Evolutionary conservation across 2,113 vertebrate species (phyloP).

Genomic region (Baryphthengus martii): DNA sequence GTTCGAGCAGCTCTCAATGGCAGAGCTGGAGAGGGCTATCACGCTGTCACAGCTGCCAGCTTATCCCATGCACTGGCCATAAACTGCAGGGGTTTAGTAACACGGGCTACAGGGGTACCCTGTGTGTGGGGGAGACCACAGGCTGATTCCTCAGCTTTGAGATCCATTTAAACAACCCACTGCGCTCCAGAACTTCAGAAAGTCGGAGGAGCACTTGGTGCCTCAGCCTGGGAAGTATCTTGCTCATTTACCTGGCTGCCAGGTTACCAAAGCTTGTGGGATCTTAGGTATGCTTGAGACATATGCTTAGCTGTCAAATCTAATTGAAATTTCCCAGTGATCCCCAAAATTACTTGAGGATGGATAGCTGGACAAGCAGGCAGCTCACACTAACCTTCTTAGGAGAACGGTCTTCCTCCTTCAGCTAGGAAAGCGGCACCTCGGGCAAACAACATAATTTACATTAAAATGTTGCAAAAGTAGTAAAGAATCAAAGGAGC

Average conservation of each 20-base stretch:
- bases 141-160: not conserved
- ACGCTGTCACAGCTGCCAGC: not conserved
- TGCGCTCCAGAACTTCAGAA: not conserved
- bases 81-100: too few relatives aligned
- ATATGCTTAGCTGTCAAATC: not conserved
- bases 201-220: fast-evolving
- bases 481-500: not conserved
- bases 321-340: not conserved
- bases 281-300: not conserved
- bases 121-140: fast-evolving
- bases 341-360: not conserved
- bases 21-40: not conserved
- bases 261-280: not conserved
- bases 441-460: not conserved
- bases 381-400: not conserved
- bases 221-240: fast-evolving
- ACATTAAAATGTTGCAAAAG: not conserved
- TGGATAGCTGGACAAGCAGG: not conserved
- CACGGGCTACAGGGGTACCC: not conserved
- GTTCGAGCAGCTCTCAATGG: not conserved
- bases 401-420: not conserved
- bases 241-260: not conserved
- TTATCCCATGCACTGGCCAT: too few relatives aligned
- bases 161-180: fast-evolving
- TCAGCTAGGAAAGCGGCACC: not conserved